Evolutionary conservation across 2,797 vertebrate species (phyloP).

Genomic region (Pelochelys cantorii): DNA sequence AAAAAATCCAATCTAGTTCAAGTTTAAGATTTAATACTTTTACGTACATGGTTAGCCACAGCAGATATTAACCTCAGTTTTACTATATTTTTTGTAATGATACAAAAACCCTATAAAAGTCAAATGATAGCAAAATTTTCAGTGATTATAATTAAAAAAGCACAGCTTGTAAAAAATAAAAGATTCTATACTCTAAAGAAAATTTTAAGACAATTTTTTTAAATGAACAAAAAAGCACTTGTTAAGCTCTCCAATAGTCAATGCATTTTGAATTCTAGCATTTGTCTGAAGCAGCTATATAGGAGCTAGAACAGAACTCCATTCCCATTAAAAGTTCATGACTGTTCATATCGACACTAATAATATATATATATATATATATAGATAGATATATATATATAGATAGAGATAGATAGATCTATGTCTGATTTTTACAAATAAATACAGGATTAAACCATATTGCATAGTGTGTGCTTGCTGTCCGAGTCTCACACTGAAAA

Average conservation of each 20-base stretch:
- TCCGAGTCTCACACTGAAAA: constrained; percentile 83
- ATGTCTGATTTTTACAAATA: constrained; percentile 88
- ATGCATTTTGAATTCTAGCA: constrained; percentile 75
- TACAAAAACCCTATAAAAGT: constrained; percentile 86
- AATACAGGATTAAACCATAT: constrained; percentile 87
- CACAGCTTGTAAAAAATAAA: constrained; percentile 85
- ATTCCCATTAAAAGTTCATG: constrained; percentile 72
- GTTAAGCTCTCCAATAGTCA: constrained; percentile 76
- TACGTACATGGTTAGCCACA: constrained; percentile 81
- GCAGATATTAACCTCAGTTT: constrained; percentile 83
- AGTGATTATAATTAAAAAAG: constrained; percentile 86
- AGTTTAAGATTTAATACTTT: constrained; percentile 83
- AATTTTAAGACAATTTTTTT: constrained; percentile 79
- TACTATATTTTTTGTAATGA: constrained; percentile 80
- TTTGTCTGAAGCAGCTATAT: constrained; percentile 81
- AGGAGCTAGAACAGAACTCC: constrained; percentile 65
- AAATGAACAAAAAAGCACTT: constrained; percentile 84
- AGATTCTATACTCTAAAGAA: constrained; percentile 84
- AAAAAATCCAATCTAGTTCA: constrained; percentile 79
- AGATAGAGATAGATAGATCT: constrained; percentile 66
- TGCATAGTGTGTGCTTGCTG: constrained; percentile 91
- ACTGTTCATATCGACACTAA: constrained; percentile 80
- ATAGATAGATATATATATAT: constrained; percentile 51
- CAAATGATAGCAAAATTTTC: constrained; percentile 83
- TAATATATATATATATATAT: constrained; percentile 55